phyloP scores from a whole-genome alignment of 92 coral and sea anemone genomes.

The Desmophyllum pertusum region DNA sequence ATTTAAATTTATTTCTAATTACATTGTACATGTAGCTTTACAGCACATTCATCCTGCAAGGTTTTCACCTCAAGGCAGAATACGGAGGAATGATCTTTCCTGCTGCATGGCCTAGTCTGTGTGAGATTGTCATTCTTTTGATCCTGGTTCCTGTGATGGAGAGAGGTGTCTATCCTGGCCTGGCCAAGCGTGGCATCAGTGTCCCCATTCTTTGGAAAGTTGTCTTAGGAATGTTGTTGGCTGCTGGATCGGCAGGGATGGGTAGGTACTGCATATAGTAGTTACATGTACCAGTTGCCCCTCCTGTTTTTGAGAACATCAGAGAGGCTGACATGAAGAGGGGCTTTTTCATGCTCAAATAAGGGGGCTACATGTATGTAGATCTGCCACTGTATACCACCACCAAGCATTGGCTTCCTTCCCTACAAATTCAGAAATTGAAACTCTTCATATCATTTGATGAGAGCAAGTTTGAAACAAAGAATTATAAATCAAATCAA shows the following conservation, averaged over 20 bases:
- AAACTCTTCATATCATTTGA: no score
- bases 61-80: constrained; percentile 77
- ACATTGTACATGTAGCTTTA: no score
- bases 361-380: no score
- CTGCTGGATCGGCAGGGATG: constrained; percentile 82
- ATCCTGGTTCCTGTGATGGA: constrained; percentile 85
- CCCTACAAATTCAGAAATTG: no score
- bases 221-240: constrained; percentile 79
- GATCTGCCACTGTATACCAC: no score
- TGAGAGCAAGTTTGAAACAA: no score
- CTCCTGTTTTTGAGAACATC: no score
- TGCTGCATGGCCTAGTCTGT: constrained; percentile 91
- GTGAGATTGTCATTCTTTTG: constrained; percentile 72
- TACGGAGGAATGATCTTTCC: constrained; percentile 67
- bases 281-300: no score
- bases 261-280: constrained; percentile 48
- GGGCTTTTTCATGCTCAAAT: no score
- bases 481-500: no score
- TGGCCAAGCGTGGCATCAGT: constrained; percentile 53
- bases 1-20: not conserved
- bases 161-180: constrained; percentile 75
- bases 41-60: constrained; percentile 92
- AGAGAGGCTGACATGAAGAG: no score
- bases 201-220: constrained; percentile 79
- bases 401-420: no score